phyloP scores from a whole-genome alignment of 1,140 invertebrate genomes.

The Rhyzopertha dominica region DNA sequence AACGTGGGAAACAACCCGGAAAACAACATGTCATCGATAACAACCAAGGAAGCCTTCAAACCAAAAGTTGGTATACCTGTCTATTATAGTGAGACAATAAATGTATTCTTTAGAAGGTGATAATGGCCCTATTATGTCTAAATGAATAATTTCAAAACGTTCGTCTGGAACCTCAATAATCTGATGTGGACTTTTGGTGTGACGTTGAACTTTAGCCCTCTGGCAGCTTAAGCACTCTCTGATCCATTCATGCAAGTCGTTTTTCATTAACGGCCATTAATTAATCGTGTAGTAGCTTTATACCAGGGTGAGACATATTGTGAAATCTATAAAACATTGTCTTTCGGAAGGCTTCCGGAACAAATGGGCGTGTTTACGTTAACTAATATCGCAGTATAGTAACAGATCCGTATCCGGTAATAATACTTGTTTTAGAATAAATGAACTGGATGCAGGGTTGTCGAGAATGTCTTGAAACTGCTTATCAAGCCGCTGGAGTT shows the following conservation, averaged over 20 bases:
- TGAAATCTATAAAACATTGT: constrained; percentile 36
- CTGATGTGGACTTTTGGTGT: constrained; percentile 13
- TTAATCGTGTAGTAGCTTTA: constrained; percentile 33
- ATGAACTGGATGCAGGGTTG: constrained; percentile 11
- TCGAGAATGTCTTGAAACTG: constrained; percentile 7
- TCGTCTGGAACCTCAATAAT: constrained; percentile 9
- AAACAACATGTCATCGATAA: too few relatives aligned
- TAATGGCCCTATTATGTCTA: constrained; percentile 50
- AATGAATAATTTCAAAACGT: constrained; percentile 42
- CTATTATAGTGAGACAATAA: constrained; percentile 47
- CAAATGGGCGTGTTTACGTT: constrained; percentile 22
- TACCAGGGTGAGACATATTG: constrained; percentile 38
- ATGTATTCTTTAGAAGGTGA: constrained; percentile 32
- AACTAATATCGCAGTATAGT: constrained; percentile 30
- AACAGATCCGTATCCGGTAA: too few relatives aligned
- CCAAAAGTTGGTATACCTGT: too few relatives aligned
- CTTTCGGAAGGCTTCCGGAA: constrained; percentile 23
- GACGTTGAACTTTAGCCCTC: constrained; percentile 15
- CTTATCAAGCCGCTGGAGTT: constrained; percentile 4
- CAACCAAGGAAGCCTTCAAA: too few relatives aligned
- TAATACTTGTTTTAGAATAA: constrained; percentile 11
- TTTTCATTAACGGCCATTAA: constrained; percentile 28
- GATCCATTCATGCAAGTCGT: constrained; percentile 19
- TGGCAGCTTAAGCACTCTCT: constrained; percentile 23
- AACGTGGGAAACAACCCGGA: too few relatives aligned